These are phyloP conservation scores for Microplitis mediator DNA, from an alignment of 1,140 invertebrate species.

Conservation along the genomic window DNA sequence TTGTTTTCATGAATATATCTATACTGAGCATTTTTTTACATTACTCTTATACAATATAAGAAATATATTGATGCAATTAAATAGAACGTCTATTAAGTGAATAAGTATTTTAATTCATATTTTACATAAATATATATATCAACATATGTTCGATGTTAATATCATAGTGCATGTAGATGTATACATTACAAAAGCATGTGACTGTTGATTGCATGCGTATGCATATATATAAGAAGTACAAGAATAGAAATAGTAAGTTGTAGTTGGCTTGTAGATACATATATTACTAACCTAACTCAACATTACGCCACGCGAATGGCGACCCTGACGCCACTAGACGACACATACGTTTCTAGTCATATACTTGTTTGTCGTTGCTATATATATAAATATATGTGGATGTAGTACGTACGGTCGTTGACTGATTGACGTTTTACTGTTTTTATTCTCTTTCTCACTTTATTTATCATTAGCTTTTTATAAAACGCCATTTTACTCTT, in stretches of 20 bases:
- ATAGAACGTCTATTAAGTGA: too few relatives aligned
- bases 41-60: too few relatives aligned
- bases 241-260: constrained; percentile 45
- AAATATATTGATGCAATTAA: too few relatives aligned
- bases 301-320: constrained; percentile 38
- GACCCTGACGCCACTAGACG: constrained; percentile 19
- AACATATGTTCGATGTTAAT: too few relatives aligned
- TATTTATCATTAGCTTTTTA: neutral
- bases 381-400: constrained; percentile 12
- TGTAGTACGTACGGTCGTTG: constrained; percentile 50
- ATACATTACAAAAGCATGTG: too few relatives aligned
- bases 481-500: too few relatives aligned
- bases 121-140: too few relatives aligned
- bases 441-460: neutral
- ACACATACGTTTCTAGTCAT: neutral
- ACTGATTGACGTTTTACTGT: constrained; percentile 48
- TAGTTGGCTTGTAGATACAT: constrained; percentile 21
- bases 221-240: constrained; percentile 24
- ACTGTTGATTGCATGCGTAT: constrained; percentile 3
- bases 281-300: constrained; percentile 53
- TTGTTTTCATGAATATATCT: too few relatives aligned
- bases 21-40: too few relatives aligned
- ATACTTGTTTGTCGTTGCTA: too few relatives aligned
- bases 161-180: neutral
- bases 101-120: too few relatives aligned